phyloP scores from a whole-genome alignment of 1,140 invertebrate genomes.

The Drosophila cardini region DNA sequence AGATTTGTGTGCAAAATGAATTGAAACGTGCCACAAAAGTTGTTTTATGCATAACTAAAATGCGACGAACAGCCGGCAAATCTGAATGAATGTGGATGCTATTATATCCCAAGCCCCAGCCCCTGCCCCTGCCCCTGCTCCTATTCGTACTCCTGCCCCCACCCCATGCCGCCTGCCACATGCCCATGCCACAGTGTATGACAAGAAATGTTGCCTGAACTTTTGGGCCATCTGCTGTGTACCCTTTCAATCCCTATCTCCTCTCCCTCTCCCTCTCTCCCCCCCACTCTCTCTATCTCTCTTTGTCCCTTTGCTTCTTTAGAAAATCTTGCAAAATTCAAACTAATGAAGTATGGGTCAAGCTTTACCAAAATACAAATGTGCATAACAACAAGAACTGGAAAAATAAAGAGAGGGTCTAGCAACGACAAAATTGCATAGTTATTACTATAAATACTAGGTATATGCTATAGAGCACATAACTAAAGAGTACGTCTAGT shows the following conservation, averaged over 20 bases:
- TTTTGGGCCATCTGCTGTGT: conserved; percentile 9
- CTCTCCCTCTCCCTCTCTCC: not conserved
- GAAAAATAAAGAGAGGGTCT: not conserved
- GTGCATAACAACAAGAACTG: not conserved
- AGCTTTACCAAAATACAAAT: conserved; percentile 23
- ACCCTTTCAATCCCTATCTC: not conserved
- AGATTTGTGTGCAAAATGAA: conserved; percentile 39
- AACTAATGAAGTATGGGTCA: conserved; percentile 17
- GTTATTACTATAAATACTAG: no score
- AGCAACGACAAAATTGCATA: not conserved
- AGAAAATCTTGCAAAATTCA: conserved; percentile 1
- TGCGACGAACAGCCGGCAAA: conserved; percentile 34
- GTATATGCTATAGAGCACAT: no score
- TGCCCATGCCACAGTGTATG: not conserved
- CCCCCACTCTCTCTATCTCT: not conserved
- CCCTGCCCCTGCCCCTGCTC: no score
- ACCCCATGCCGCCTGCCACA: not conserved
- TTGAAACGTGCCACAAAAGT: conserved; percentile 53
- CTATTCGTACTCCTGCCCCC: not conserved
- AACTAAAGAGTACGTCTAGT: no score
- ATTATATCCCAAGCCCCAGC: not conserved
- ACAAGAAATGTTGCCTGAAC: not conserved
- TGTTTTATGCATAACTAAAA: conserved; percentile 52
- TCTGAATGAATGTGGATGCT: conserved; percentile 6
- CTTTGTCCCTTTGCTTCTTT: not conserved